Evolutionary conservation across 1,140 invertebrate genomes (phyloP).

Genomic region (Drosophila melanica): DNA sequence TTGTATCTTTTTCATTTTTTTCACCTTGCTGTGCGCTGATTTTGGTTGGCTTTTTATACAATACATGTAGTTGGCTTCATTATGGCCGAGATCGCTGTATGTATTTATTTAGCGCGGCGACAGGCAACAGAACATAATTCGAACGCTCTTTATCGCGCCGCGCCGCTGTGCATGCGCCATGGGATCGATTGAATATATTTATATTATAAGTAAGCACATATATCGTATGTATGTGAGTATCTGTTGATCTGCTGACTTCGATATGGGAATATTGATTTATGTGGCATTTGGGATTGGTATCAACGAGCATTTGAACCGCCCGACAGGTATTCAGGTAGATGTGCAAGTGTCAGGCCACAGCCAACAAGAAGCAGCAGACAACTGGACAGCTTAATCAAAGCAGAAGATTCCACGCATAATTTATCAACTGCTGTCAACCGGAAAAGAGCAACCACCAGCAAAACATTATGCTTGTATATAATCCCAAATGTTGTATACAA

Average conservation of each 20-base stretch:
- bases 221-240: slow-evolving; percentile 2
- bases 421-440: slow-evolving; percentile 68
- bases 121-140: slow-evolving; percentile 80
- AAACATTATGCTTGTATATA: not conserved
- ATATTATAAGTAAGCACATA: not conserved
- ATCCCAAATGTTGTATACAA: slow-evolving; percentile 45
- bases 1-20: slow-evolving; percentile 54
- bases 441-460: slow-evolving; percentile 48
- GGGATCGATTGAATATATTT: slow-evolving; percentile 18
- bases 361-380: not conserved
- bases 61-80: slow-evolving; percentile 56
- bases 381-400: slow-evolving; percentile 70
- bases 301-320: not conserved
- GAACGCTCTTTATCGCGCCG: slow-evolving; percentile 76
- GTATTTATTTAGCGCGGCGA: slow-evolving; percentile 71
- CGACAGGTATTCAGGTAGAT: slow-evolving; percentile 16
- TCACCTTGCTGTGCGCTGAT: slow-evolving; percentile 64
- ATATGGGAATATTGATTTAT: slow-evolving; percentile 73
- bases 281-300: slow-evolving; percentile 31
- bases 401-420: slow-evolving; percentile 59
- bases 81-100: slow-evolving; percentile 66
- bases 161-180: slow-evolving; percentile 23
- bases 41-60: slow-evolving; percentile 61
- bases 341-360: not conserved
- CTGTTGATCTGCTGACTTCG: not conserved